These are phyloP conservation scores for Odocoileus virginianus DNA, from an alignment of 2,113 vertebrate genomes.

Conservation along the genomic window DNA sequence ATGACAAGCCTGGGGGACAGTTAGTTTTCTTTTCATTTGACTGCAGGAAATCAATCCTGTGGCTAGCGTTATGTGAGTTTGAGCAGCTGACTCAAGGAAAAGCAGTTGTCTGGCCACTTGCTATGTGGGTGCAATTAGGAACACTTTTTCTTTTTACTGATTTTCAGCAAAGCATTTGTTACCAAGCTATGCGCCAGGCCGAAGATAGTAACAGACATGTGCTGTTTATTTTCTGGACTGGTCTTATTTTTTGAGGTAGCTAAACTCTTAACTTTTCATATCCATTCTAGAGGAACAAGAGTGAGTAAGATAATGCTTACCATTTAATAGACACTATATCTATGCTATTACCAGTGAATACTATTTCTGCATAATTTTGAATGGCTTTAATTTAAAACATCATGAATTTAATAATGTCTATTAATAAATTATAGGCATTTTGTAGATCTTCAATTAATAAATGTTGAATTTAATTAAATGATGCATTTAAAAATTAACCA, in stretches of 20 bases:
- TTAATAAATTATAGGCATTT: slow-evolving; percentile 18
- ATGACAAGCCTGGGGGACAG: background rate
- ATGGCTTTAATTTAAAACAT: slow-evolving; percentile 16
- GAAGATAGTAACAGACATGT: background rate
- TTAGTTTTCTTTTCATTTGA: background rate
- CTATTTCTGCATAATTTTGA: background rate
- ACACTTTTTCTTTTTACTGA: background rate
- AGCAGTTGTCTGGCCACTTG: background rate
- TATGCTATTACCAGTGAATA: background rate
- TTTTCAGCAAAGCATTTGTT: slow-evolving; percentile 38
- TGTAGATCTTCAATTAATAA: background rate
- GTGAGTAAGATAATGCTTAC: background rate
- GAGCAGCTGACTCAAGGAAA: background rate
- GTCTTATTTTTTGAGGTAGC: slow-evolving; percentile 8
- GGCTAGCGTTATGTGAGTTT: background rate
- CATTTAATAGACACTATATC: background rate
- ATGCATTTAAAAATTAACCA: background rate
- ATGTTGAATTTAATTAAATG: slow-evolving; percentile 34
- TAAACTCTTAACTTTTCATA: slow-evolving; percentile 32
- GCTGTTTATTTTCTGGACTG: slow-evolving; percentile 24
- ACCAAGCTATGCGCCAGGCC: background rate
- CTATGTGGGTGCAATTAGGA: background rate
- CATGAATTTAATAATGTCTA: slow-evolving; percentile 33
- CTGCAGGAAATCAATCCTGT: background rate
- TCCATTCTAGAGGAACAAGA: slow-evolving; percentile 6